phyloP scores from a whole-genome alignment of 30 jellyfish, hydroid and myxozoan genomes.

The Cassiopea xamachana region DNA sequence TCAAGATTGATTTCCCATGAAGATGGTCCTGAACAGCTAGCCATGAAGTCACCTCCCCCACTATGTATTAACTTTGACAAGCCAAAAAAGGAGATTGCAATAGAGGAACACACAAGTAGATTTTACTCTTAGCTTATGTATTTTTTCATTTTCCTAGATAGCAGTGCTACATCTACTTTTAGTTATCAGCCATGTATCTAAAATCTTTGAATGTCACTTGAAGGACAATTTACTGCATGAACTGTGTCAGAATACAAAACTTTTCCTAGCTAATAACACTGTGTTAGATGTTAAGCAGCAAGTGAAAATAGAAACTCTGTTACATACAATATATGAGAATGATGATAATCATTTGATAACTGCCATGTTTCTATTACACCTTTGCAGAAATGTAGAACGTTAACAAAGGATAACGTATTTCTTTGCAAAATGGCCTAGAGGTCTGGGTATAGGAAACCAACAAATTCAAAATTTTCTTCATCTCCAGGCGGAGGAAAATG shows the following conservation, averaged over 20 bases:
- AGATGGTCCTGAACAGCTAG: constrained; percentile 36
- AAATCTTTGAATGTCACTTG: neutral
- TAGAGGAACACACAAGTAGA: constrained; percentile 37
- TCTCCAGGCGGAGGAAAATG: constrained; percentile 47
- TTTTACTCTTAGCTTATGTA: constrained; percentile 8
- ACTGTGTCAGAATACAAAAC: neutral
- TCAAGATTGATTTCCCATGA: constrained; percentile 40
- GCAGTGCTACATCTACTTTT: constrained; percentile 16
- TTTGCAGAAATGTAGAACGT: constrained; percentile 7
- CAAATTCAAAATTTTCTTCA: constrained; percentile 5
- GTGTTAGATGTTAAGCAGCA: constrained; percentile 21
- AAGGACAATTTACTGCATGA: neutral
- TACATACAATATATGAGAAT: constrained; percentile 1
- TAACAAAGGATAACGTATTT: constrained; percentile 18
- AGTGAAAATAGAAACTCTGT: constrained; percentile 17
- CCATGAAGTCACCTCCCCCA: constrained; percentile 43
- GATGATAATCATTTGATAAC: constrained; percentile 5
- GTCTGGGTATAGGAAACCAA: constrained; percentile 7
- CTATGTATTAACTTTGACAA: constrained; percentile 41
- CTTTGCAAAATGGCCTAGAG: constrained; percentile 7
- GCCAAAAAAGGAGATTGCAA: constrained; percentile 48
- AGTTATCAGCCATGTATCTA: neutral
- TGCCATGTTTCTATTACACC: constrained; percentile 7
- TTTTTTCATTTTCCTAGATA: neutral
- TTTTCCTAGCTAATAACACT: neutral